Base-by-base conservation (phyloP, 2,888 invertebrate species). In the Eilema sororculum region DNA sequence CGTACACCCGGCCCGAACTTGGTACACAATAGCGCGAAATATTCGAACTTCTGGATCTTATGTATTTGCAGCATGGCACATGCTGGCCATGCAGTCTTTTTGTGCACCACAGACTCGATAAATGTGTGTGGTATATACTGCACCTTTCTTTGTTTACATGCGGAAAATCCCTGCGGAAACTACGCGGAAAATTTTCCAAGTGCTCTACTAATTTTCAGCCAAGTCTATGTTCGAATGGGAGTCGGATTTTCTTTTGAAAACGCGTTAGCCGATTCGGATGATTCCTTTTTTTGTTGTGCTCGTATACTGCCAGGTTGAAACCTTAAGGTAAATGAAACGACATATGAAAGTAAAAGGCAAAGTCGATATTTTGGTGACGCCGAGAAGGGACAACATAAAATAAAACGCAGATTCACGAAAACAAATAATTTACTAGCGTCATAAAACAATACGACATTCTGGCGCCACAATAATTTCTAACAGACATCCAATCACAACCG, bases 381-480 rank as follows among this genome's bases (percentile, higher is more conserved):
- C 8, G 3, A 8, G 2, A 9, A 56, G 1, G n/a, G 0, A 22
- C 22, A 22, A 22, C 22, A 24, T n/a, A 30, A 3, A 69, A 66
- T 41, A n/a, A 9, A 24, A 57, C 33, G 10, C 65, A 46, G 12
- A 24, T 16, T 20, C 24, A 59, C 65, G 72, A 65, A 68, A 76
- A 87, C 83, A 73, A 84, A 86, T 83, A 88, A 88, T 88, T 88
- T 88, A 88, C 79, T 88, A 73, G 78, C 73, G 37, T 74, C 76
- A 60, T 46, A 81, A 80, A 72, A 82, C 79, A 79, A 68, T 58
- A 37, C 63, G 28, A 63, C 73, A 69, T 56, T 67, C 37, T 69
- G 65, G 68, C 75, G 64, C 61, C 75, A 82, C 69, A 72, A 68
- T 78, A 78, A 80, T 84, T 86, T 86, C 69, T 62, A 37, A 37